Evolutionary conservation across 2,888 invertebrate species (phyloP), one percentile per base, ranked within the genome.

Genomic region (Diarsia rubi): DNA sequence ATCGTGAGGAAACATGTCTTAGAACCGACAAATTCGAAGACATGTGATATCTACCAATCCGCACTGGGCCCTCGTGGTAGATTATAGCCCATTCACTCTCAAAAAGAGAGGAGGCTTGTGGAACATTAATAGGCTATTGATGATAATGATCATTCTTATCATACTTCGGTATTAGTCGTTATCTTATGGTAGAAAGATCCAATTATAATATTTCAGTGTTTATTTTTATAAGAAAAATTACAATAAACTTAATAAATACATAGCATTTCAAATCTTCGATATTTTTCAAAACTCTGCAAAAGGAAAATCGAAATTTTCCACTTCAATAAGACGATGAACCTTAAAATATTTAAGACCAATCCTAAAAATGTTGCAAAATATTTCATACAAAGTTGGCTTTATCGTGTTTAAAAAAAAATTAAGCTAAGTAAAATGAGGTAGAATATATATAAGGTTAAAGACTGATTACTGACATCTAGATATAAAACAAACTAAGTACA

Each of bases 271-370:
- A 59, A 81, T 67, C n/a, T 67, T 44, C 2, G 4, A 57, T 52
- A 59, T 14, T 12, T 6, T 52, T 64, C 27, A 31, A 71, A 12
- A 21, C 42, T 68, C 60, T 12, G 54, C 4, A 19, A 60, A 59
- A 8, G 37, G 42, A 31, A 78, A 70, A 82, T 78, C 47, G 11
- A 78, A 80, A 42, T 68, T 82, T 76, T 82, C 42, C 54, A 81
- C 67, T 82, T 72, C 57, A 71, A 78, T 78, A 60, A 77, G 63
- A 82, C 54, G 52, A 77, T 79, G 79, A 83, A 66, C 31, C 67
- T 44, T 83, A 71, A 83, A 83, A 79, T 83, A 83, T 79, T 79
- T 59, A 79, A 5, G 62, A 79, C 63, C 62, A 19, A 24, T 67
- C 31, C 52, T 67, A 67, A 79, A 79, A 83, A 64, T 83, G 52